These are phyloP conservation scores for Acrocephalus scirpaceus DNA, from an alignment of 2,797 vertebrate species.

Conservation along the genomic window DNA sequence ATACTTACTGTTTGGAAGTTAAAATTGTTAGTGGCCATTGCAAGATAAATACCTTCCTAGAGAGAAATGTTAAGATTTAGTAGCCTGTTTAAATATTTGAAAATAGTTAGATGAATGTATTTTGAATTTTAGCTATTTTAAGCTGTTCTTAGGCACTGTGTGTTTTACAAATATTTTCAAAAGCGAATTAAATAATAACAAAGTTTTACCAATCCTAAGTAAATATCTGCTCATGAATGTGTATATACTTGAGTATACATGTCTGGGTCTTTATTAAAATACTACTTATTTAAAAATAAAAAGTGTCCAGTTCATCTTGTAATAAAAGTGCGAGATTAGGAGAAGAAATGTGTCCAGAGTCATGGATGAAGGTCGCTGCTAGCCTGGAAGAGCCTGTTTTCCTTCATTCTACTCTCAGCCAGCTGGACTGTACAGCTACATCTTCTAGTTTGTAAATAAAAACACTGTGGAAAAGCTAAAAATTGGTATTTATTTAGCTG, in stretches of 20 bases:
- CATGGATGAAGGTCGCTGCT: background rate
- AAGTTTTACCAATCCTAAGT: background rate
- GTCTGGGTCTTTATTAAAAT: background rate
- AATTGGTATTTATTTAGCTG: background rate
- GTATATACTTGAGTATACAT: background rate
- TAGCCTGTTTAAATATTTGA: background rate
- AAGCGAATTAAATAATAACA: background rate
- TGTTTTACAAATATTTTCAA: background rate
- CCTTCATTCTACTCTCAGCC: background rate
- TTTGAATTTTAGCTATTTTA: background rate
- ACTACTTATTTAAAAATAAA: background rate
- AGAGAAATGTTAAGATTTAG: background rate
- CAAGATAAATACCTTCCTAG: background rate
- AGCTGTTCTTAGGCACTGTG: background rate
- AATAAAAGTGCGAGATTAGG: background rate
- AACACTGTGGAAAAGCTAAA: background rate
- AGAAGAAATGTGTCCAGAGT: background rate
- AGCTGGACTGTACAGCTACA: background rate
- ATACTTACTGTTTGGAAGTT: background rate
- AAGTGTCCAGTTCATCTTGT: background rate
- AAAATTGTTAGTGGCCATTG: background rate
- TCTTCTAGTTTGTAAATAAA: constrained; percentile 14
- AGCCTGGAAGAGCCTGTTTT: background rate
- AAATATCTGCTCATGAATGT: background rate
- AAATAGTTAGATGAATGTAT: background rate